These are phyloP conservation scores for Aplysina aerophoba DNA, from an alignment of 37 sponge, comb jelly and placozoan species.

Conservation along the genomic window DNA sequence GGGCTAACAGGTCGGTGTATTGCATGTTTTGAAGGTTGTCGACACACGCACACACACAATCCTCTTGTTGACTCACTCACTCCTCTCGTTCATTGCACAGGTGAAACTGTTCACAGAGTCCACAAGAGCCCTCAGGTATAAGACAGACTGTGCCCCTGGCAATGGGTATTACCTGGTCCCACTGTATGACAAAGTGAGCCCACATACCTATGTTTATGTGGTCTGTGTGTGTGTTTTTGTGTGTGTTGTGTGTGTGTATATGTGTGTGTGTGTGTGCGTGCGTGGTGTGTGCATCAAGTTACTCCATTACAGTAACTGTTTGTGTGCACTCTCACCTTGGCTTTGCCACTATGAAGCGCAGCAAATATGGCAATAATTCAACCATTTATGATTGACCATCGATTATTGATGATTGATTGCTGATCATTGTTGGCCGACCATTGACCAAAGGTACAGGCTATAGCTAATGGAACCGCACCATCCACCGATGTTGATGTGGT, in stretches of 20 bases:
- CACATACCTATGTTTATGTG: not conserved
- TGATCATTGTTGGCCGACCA: no score
- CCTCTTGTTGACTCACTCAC: not conserved
- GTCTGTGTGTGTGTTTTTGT: not conserved
- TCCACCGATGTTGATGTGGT: no score
- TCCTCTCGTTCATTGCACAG: slow-evolving; percentile 24
- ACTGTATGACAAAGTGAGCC: slow-evolving; percentile 81
- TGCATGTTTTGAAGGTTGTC: not conserved
- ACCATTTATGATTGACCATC: no score
- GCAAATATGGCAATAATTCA: no score
- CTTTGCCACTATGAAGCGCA: no score
- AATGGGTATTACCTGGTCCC: slow-evolving; percentile 95
- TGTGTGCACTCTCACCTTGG: no score
- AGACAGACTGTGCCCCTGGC: slow-evolving; percentile 91
- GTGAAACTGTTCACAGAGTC: slow-evolving; percentile 66
- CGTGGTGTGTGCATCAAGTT: no score
- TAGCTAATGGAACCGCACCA: no score
- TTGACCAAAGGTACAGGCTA: no score
- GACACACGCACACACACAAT: not conserved
- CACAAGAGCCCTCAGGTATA: slow-evolving; percentile 60
- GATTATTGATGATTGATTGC: no score
- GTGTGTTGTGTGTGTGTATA: not conserved
- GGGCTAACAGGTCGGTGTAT: no score
- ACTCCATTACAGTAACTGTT: no score
- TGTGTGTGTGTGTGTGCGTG: not conserved